Percentiles rank a stretch among this genome's conserved stretches.
Evolutionary conservation across 2,113 vertebrate genomes (phyloP).

Genomic region (Mustela nigripes): DNA sequence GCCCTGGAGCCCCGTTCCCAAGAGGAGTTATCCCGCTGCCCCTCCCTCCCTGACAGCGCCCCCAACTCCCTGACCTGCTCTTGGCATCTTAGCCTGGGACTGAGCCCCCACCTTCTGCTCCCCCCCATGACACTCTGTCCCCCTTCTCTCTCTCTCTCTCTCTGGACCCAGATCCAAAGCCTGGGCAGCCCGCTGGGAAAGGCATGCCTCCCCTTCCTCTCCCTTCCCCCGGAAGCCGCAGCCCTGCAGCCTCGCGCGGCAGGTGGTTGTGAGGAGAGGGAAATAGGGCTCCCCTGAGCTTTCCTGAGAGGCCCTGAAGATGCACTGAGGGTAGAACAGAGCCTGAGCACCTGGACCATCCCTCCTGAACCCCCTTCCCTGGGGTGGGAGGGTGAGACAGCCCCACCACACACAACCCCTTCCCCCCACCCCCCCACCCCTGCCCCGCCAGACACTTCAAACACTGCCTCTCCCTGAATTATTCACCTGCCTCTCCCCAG

Average conservation of each 20-base stretch:
- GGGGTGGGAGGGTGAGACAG: conserved; percentile 66
- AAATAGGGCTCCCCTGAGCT: neutral
- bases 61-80: neutral
- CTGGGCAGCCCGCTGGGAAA: neutral
- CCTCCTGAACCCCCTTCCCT: neutral
- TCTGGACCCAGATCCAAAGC: neutral
- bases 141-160: neutral
- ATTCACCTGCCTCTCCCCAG: conserved; percentile 86
- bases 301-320: conserved; percentile 24
- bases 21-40: neutral
- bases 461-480: conserved; percentile 84
- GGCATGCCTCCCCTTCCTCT: neutral
- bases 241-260: neutral
- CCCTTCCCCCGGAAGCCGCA: neutral
- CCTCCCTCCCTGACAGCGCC: neutral
- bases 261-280: neutral
- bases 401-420: conserved; percentile 51
- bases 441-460: conserved; percentile 80
- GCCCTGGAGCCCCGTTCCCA: neutral
- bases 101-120: neutral
- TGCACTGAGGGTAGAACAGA: neutral
- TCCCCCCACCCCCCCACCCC: neutral
- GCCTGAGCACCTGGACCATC: neutral
- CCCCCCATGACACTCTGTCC: neutral
- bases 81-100: neutral